These are phyloP conservation scores for Paratrypauchen microcephalus DNA, from an alignment of 2,797 vertebrate genomes.

Conservation along the genomic window DNA sequence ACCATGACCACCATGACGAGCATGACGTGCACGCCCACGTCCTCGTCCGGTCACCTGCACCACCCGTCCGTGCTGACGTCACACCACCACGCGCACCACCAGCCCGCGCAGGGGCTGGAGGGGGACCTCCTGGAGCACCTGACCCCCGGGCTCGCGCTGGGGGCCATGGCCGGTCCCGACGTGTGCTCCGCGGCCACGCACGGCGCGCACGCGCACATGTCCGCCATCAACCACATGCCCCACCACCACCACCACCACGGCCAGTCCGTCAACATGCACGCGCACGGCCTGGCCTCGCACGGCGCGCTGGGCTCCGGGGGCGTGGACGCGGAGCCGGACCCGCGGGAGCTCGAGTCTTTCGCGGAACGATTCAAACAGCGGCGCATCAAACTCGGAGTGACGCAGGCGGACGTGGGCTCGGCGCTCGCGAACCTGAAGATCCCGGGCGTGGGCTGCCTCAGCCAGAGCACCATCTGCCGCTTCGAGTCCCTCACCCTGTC, in stretches of 20 bases:
- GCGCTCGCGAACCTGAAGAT: conserved; percentile 94
- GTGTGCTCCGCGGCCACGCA: conserved; percentile 85
- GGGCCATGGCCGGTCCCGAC: conserved; percentile 85
- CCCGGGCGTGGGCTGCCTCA: conserved; percentile 92
- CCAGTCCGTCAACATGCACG: conserved; percentile 86
- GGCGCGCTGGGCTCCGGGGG: conserved; percentile 69
- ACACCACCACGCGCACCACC: conserved; percentile 82
- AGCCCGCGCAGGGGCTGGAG: conserved; percentile 85
- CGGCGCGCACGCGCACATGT: conserved; percentile 85
- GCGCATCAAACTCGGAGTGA: conserved; percentile 94
- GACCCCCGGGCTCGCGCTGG: conserved; percentile 83
- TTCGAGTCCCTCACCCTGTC: conserved; percentile 96
- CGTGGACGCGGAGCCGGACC: conserved; percentile 92
- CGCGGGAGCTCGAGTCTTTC: conserved; percentile 93
- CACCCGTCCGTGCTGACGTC: conserved; percentile 88
- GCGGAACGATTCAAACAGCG: conserved; percentile 95
- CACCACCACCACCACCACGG: conserved; percentile 75
- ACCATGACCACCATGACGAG: conserved; percentile 94
- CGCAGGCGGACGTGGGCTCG: conserved; percentile 91
- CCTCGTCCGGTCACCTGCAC: conserved; percentile 88
- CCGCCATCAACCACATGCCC: conserved; percentile 89
- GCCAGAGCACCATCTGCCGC: conserved; percentile 97
- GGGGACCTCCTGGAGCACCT: conserved; percentile 91
- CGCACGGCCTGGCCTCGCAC: conserved; percentile 83
- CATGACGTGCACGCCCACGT: conserved; percentile 89